A percentile compares a stretch with the other conserved stretches of the same genome.
Evolutionary conservation across 1,140 invertebrate species (phyloP).

Genomic region (Dreissena rostriformis): DNA sequence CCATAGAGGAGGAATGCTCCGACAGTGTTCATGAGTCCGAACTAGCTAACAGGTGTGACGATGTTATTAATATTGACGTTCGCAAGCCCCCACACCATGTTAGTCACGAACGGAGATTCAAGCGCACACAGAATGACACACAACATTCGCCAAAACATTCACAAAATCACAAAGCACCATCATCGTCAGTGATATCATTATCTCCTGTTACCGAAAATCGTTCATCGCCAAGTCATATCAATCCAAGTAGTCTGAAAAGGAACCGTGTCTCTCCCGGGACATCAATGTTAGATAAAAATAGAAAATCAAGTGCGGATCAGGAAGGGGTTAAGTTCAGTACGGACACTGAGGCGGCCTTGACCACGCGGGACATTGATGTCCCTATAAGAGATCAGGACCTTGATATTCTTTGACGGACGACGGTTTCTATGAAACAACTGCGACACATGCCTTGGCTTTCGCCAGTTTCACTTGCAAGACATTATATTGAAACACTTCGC

Average conservation of each 20-base stretch:
- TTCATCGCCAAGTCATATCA: conserved; percentile 8
- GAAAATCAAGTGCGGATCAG: conserved; percentile 10
- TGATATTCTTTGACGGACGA: conserved; percentile 73
- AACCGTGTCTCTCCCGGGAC: conserved; percentile 49
- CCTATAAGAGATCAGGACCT: conserved; percentile 75
- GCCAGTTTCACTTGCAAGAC: no score
- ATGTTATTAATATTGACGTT: conserved; percentile 64
- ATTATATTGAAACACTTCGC: no score
- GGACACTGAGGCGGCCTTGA: conserved; percentile 28
- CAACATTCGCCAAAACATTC: conserved; percentile 47
- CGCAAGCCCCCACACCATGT: conserved; percentile 26
- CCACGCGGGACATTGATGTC: conserved; percentile 65
- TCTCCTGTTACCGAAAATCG: background rate
- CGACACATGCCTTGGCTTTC: no score
- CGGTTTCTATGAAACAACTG: background rate
- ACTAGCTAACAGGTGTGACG: conserved; percentile 60
- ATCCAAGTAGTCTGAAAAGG: conserved; percentile 19
- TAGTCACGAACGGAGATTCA: conserved; percentile 13
- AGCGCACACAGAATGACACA: conserved; percentile 24
- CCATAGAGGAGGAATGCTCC: conserved; percentile 21
- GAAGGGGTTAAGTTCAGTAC: conserved; percentile 7
- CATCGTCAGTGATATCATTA: background rate
- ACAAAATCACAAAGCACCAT: conserved; percentile 7
- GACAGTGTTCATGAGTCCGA: conserved; percentile 32
- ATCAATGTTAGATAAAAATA: background rate